Evolutionary conservation across 2,888 invertebrate species (phyloP), one percentile per base, ranked within the genome.

Genomic region (Bugulina stolonifera): DNA sequence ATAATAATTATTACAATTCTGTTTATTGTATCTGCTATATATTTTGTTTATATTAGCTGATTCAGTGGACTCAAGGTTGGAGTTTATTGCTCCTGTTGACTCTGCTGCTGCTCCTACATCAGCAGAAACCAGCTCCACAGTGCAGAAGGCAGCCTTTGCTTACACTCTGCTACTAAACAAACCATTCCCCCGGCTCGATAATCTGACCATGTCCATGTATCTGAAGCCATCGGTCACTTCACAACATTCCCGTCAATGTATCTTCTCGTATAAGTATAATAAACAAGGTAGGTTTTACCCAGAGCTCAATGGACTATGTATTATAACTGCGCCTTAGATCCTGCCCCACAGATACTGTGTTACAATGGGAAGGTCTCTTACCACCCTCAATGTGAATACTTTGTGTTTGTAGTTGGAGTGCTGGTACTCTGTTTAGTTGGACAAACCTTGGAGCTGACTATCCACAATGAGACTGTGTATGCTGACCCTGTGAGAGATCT

Each of bases 141-240:
- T 76, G 70, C 73, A 76, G 1, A 75, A 76, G 10, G 58, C 71
- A 23, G 78, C 79, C 0, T 76, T 78, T 1, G 76, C 80, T n/a
- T 80, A 80, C 75, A 79, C 81, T 5, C 72, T 81, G 1, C 75
- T 83, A 14, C 75, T 80, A 58, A 80, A 80, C 69, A 81, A 81
- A 72, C 78, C 80, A 0, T 81, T 83, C 72, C 83, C 83, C 1
- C 76, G 75, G 35, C 78, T 83, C 35, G 71, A 73, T 1, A 72
- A 77, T 23, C 82, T 83, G 73, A 82, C 83, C 18, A 78, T 83
- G 64, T 78, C 79, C 18, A 79, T 82, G 71, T 84, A 82, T 82
- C 75, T 84, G 23, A 79, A 78, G 73, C 76, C 81, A 32, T 73
- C 73, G 5, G 10, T 27, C n/a, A 3, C 3, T 2, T 14, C 23